A percentile compares a stretch with the other conserved stretches of the same genome.
Conservation (phyloP, 2,113 vertebrate genomes). For the Osmerus mordax region DNA sequence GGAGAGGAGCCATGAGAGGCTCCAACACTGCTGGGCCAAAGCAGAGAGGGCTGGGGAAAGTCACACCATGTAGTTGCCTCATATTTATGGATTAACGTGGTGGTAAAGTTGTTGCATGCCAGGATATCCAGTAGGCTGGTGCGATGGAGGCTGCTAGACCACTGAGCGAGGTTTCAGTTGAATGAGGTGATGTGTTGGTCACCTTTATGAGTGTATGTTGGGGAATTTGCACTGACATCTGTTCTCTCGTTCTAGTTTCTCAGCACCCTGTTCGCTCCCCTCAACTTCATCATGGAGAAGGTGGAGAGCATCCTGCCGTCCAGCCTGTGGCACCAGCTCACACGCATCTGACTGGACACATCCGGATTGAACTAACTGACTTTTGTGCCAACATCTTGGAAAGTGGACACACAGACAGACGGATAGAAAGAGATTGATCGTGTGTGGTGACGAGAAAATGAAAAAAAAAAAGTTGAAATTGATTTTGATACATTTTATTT, state of each 20-base stretch:
- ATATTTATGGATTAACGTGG: too few relatives aligned
- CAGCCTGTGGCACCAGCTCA: conserved; percentile 98
- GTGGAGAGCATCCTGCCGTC: conserved; percentile 97
- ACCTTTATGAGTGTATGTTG: neutral
- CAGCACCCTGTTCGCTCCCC: conserved; percentile 95
- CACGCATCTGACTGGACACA: conserved; percentile 81
- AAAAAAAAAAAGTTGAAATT: conserved; percentile 25
- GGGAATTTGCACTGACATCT: neutral
- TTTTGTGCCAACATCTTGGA: conserved; percentile 75
- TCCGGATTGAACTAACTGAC: conserved; percentile 74
- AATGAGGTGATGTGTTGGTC: neutral
- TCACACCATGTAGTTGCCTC: neutral
- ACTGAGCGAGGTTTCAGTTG: neutral
- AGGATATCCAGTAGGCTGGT: too few relatives aligned
- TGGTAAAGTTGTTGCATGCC: too few relatives aligned
- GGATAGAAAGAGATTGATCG: conserved; percentile 60
- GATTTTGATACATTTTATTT: conserved; percentile 36
- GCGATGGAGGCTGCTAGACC: too few relatives aligned
- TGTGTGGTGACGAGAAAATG: conserved; percentile 20
- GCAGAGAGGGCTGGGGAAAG: neutral
- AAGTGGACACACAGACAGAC: conserved; percentile 67
- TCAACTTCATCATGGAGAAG: conserved; percentile 99
- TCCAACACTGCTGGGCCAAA: neutral
- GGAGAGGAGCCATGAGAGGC: neutral
- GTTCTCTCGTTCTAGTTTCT: conserved; percentile 79